Base-by-base conservation (phyloP, 1,140 invertebrate genomes). In the Zophobas morio region DNA sequence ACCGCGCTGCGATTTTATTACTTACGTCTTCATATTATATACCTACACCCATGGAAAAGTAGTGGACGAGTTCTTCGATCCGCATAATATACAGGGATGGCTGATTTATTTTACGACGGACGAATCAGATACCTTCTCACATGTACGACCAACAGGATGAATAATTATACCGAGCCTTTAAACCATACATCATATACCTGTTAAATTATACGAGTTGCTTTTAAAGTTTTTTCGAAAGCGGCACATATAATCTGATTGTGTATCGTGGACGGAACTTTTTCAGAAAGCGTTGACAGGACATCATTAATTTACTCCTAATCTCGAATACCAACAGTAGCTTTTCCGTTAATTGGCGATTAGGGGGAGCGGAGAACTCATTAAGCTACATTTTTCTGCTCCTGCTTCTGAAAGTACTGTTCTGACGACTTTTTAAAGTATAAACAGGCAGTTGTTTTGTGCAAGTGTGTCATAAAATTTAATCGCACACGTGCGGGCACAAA, bases 271-370 rank as follows among this genome's bases (percentile, higher is more conserved):
- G 37, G 34, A 60, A 60, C 57, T 60, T 60, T 74, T 57, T 37
- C 49, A 76, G 63, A 54, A 42, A 66, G 51, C 75, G 75, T 70
- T 71, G 75, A 72, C 66, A 57, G 47, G n/a, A 8, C 51, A 70
- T 37, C 75, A 76, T 76, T 76, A 76, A 76, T 76, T 46, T 70
- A 37, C 3, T 53, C 46, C 63, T 72, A 76, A 76, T 76, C 66
- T 70, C 6, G 2, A 37, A 66, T 36, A 66, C 35, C 40, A 75
- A 75, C 74, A 75, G 74, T 66, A 75, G 74, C 74, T 37, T 46
- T n/a, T 20, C 40, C 39, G 8, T 46, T 46, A 46, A 46, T 8
- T 3, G 42, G 42, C 42, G 42, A 46, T 46, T 46, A 4, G 42
- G 3, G 42, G 42, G 3, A 46, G 6, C 6, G 6, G 6, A 3